Percentiles rank a stretch among this genome's conserved stretches.
Conservation (phyloP, 2,797 vertebrate species). For the Sebastes matsubarae region DNA sequence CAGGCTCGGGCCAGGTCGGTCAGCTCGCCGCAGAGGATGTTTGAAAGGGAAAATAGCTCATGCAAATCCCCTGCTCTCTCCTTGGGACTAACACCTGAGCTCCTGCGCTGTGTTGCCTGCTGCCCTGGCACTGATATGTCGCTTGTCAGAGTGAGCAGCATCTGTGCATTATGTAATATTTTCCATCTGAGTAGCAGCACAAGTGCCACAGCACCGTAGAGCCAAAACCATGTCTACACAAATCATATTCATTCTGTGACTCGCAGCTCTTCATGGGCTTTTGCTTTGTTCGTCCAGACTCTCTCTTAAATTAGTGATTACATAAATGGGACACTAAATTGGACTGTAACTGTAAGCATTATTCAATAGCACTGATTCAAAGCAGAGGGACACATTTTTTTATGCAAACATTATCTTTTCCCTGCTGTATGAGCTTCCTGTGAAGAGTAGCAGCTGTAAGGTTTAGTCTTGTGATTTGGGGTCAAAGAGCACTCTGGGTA, state of each 20-base stretch:
- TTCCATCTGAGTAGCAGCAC: conserved; percentile 42
- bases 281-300: neutral
- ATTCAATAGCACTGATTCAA: neutral
- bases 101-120: conserved; percentile 28
- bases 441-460: conserved; percentile 6
- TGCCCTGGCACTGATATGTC: conserved; percentile 28
- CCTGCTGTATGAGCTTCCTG: neutral
- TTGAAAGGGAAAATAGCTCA: conserved; percentile 77
- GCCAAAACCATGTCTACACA: conserved; percentile 16
- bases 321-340: neutral
- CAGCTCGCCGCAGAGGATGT: conserved; percentile 42
- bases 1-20: neutral
- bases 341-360: neutral
- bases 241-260: conserved; percentile 18
- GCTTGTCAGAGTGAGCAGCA: conserved; percentile 36
- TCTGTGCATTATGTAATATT: conserved; percentile 56
- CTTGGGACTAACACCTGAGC: conserved; percentile 58
- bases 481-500: conserved; percentile 62
- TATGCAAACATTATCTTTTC: neutral
- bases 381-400: neutral
- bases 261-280: neutral
- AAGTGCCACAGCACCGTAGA: conserved; percentile 22
- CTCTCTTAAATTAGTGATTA: conserved; percentile 4
- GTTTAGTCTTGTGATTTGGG: conserved; percentile 63
- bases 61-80: conserved; percentile 67